Evolutionary conservation across 2,888 invertebrate genomes (phyloP).

Genomic region (Laspeyria flexula): DNA sequence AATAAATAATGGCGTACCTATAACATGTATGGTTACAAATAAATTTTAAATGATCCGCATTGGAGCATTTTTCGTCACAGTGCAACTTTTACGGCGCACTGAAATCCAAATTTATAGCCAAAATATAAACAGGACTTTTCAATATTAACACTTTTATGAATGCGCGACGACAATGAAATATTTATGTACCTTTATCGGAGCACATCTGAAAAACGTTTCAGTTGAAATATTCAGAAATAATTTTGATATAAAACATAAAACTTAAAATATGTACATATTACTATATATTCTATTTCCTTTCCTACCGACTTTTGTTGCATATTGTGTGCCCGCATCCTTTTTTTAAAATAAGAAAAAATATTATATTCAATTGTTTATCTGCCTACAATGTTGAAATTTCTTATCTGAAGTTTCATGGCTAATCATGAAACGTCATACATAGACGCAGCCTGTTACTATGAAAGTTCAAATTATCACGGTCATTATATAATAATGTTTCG

Average conservation of each 20-base stretch:
- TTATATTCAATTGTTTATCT: too few species aligned
- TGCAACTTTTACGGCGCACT: slow-evolving; percentile 22
- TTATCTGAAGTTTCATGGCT: too few species aligned
- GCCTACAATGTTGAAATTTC: too few species aligned
- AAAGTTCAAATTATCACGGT: too few species aligned
- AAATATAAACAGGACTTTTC: slow-evolving; percentile 25
- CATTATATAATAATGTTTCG: too few species aligned
- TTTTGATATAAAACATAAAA: slow-evolving; percentile 4
- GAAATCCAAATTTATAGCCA: slow-evolving; percentile 15
- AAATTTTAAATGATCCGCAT: slow-evolving; percentile 20
- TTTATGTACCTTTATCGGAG: slow-evolving; percentile 12
- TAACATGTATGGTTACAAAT: slow-evolving; percentile 8
- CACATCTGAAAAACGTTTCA: background rate
- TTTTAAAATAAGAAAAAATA: too few species aligned
- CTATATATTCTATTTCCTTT: too few species aligned
- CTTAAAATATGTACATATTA: background rate
- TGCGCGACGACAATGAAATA: slow-evolving; percentile 18
- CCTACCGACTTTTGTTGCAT: background rate
- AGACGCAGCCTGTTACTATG: too few species aligned
- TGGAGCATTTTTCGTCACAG: slow-evolving; percentile 12
- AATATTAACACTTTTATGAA: slow-evolving; percentile 35
- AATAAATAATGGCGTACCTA: too few species aligned
- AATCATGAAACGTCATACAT: too few species aligned
- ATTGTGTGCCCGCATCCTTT: background rate
- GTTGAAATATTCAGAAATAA: slow-evolving; percentile 39